phyloP scores from a whole-genome alignment of 2,797 vertebrate species.

The Argyrosomus regius region DNA sequence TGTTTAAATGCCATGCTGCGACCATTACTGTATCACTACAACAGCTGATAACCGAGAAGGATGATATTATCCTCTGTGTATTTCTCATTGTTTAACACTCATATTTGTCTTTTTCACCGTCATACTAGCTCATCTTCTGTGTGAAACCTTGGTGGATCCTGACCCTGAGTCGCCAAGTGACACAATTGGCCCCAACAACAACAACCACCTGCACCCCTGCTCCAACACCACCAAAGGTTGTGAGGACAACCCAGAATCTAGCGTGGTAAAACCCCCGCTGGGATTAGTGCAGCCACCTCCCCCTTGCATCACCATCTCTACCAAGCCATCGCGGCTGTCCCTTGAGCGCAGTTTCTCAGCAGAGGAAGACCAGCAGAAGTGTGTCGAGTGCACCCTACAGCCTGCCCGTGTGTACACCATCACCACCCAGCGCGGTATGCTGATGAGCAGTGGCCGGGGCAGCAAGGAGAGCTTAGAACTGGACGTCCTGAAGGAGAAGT shows the following conservation, averaged over 20 bases:
- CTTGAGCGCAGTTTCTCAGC: constrained; percentile 88
- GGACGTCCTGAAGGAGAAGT: constrained; percentile 91
- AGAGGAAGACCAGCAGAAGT: constrained; percentile 89
- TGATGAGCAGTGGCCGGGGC: constrained; percentile 86
- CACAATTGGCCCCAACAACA: constrained; percentile 70
- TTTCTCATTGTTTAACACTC: constrained; percentile 43
- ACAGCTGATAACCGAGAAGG: constrained; percentile 50
- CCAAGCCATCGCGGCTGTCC: constrained; percentile 88
- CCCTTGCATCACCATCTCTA: constrained; percentile 87
- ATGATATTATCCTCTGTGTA: constrained; percentile 39
- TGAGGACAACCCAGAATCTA: constrained; percentile 61
- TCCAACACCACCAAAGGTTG: constrained; percentile 80
- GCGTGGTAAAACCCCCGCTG: constrained; percentile 72
- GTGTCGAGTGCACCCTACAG: constrained; percentile 88
- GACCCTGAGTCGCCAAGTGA: constrained; percentile 90
- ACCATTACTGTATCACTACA: constrained; percentile 53
- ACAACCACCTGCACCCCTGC: constrained; percentile 71
- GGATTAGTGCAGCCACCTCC: constrained; percentile 82
- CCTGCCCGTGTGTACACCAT: constrained; percentile 95
- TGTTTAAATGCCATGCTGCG: constrained; percentile 56
- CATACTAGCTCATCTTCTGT: constrained; percentile 92
- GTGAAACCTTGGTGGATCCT: constrained; percentile 91
- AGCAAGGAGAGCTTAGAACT: constrained; percentile 93
- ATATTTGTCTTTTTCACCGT: constrained; percentile 44
- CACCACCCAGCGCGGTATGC: constrained; percentile 91